phyloP scores from a whole-genome alignment of 2,113 vertebrate species.

The Hippocampus comes region DNA sequence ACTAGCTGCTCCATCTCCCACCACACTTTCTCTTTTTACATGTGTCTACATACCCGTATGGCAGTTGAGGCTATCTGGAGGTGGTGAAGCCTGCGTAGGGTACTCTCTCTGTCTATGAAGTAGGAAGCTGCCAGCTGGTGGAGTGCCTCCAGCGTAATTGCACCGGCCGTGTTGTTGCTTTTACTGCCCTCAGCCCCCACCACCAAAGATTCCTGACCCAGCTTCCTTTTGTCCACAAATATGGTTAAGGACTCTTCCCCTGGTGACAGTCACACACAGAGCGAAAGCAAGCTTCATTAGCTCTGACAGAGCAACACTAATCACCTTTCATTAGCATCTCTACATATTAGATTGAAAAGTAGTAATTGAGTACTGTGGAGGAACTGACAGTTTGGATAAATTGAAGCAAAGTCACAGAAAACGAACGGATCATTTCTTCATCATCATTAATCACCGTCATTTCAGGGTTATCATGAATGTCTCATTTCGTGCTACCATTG shows the following conservation, averaged over 20 bases:
- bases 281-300: slow-evolving; percentile 53
- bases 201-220: slow-evolving; percentile 61
- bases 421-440: slow-evolving; percentile 27
- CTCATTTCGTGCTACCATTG: neutral
- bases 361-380: slow-evolving; percentile 48
- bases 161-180: slow-evolving; percentile 54
- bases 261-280: slow-evolving; percentile 53
- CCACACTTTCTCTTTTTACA: neutral
- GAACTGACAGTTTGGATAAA: slow-evolving; percentile 44
- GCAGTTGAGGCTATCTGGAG: slow-evolving; percentile 77
- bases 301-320: slow-evolving; percentile 55
- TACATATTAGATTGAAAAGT: slow-evolving; percentile 40
- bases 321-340: slow-evolving; percentile 62
- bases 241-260: slow-evolving; percentile 80
- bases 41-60: slow-evolving; percentile 69
- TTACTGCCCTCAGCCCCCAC: slow-evolving; percentile 28
- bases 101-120: slow-evolving; percentile 79
- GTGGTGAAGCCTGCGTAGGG: slow-evolving; percentile 75
- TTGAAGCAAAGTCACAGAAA: slow-evolving; percentile 42
- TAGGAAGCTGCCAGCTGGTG: slow-evolving; percentile 80
- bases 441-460: slow-evolving; percentile 24
- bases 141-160: slow-evolving; percentile 73
- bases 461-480: slow-evolving; percentile 35
- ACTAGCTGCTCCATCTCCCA: slow-evolving; percentile 4
- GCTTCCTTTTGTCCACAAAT: slow-evolving; percentile 79